Evolutionary conservation across 2,888 invertebrate genomes (phyloP).

Genomic region (Anoplius nigerrimus): DNA sequence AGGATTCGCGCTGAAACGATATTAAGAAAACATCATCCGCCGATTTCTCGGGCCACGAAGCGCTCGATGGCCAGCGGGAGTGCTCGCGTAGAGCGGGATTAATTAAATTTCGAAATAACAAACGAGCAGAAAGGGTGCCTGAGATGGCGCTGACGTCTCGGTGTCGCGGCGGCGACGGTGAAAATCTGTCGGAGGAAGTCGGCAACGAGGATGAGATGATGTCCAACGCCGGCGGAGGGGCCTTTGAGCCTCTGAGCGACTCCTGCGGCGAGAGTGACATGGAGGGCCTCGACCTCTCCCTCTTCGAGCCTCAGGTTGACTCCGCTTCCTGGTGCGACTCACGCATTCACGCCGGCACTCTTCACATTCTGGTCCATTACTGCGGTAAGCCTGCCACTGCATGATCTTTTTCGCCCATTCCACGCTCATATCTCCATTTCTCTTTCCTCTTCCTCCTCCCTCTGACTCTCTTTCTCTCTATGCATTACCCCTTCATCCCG

Average conservation of each 20-base stretch:
- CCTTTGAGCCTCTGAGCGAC: slow-evolving; percentile 80
- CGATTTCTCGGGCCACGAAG: no score
- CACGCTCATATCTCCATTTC: background rate
- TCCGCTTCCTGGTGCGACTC: slow-evolving; percentile 70
- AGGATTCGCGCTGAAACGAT: no score
- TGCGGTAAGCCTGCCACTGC: slow-evolving; percentile 66
- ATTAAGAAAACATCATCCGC: no score
- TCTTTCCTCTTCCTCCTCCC: background rate
- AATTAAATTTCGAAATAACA: no score
- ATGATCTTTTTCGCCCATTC: background rate
- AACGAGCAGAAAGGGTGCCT: background rate
- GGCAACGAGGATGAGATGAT: slow-evolving; percentile 47
- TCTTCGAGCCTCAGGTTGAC: slow-evolving; percentile 80
- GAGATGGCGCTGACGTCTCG: slow-evolving; percentile 59
- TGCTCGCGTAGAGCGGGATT: no score
- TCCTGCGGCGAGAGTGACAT: slow-evolving; percentile 80
- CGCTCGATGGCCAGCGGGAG: no score
- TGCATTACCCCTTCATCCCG: no score
- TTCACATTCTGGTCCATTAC: slow-evolving; percentile 69
- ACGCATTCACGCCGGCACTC: slow-evolving; percentile 70
- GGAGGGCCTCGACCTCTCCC: slow-evolving; percentile 81
- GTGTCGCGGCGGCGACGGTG: slow-evolving; percentile 46
- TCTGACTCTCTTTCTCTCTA: background rate
- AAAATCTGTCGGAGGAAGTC: slow-evolving; percentile 52
- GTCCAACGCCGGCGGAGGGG: slow-evolving; percentile 56